A percentile compares a stretch with the other conserved stretches of the same genome.
These are phyloP conservation scores for Rhopalosiphum padi DNA, from an alignment of 1,140 invertebrate genomes.

Conservation along the genomic window DNA sequence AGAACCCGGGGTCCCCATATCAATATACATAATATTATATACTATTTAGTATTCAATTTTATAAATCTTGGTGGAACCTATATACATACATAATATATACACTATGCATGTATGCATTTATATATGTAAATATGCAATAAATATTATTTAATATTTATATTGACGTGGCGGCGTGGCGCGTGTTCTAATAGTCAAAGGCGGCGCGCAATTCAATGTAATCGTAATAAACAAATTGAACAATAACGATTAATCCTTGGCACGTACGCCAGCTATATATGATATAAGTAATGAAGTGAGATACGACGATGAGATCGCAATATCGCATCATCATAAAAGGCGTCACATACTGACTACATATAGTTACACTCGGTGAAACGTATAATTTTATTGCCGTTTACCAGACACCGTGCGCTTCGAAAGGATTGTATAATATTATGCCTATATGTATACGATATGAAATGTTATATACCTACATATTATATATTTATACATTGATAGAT, in stretches of 20 bases:
- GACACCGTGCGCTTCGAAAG: neutral
- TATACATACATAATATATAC: neutral
- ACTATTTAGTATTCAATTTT: neutral
- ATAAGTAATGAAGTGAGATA: neutral
- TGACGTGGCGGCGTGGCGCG: neutral
- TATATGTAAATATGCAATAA: neutral
- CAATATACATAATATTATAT: neutral
- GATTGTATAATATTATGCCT: neutral
- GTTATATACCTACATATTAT: too few species aligned
- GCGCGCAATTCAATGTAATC: neutral
- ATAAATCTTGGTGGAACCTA: neutral
- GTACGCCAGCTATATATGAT: neutral
- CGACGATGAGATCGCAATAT: neutral
- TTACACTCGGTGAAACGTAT: neutral
- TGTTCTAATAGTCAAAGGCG: neutral
- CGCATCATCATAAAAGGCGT: neutral
- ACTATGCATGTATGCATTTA: neutral
- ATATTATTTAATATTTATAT: neutral
- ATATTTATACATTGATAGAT: too few species aligned
- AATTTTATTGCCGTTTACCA: neutral
- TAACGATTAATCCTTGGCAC: constrained; percentile 3
- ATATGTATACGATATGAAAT: too few species aligned
- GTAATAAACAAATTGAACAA: neutral
- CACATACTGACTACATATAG: neutral
- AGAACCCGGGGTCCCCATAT: neutral